These are phyloP conservation scores for Pao palembangensis DNA, from an alignment of 2,113 vertebrate genomes.

Conservation along the genomic window DNA sequence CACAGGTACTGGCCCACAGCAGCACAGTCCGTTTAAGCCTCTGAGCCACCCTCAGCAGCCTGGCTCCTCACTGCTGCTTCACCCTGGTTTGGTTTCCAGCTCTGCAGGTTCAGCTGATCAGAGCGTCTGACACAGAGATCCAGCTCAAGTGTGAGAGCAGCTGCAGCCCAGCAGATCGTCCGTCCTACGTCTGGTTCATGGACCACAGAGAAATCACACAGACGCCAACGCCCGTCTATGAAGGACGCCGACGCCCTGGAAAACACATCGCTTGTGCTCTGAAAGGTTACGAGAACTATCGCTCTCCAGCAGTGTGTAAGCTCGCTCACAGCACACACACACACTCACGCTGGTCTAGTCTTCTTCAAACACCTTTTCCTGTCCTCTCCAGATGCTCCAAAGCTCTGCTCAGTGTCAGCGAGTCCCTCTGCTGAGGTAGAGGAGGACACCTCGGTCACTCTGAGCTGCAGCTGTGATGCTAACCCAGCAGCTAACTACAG, in stretches of 20 bases:
- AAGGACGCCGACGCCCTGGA: neutral
- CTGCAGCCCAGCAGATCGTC: neutral
- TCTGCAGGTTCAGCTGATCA: neutral
- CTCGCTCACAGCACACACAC: too few species aligned
- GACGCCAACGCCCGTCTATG: neutral
- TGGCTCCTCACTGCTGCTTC: neutral
- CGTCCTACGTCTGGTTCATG: neutral
- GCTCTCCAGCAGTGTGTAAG: too few species aligned
- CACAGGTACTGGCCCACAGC: neutral
- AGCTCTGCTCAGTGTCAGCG: too few species aligned
- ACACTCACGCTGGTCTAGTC: too few species aligned
- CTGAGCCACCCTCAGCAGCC: neutral
- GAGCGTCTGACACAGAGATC: neutral
- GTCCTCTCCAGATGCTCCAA: constrained; percentile 1
- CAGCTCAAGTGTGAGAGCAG: neutral
- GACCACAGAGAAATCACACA: neutral
- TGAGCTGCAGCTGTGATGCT: constrained; percentile 26
- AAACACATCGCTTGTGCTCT: neutral
- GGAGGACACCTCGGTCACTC: too few species aligned
- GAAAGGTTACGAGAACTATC: too few species aligned
- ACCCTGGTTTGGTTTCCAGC: neutral
- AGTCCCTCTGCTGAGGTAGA: too few species aligned
- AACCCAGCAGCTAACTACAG: neutral
- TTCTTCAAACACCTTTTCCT: too few species aligned
- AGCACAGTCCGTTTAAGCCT: neutral